phyloP scores from a whole-genome alignment of 2,113 vertebrate species.

The Zapornia atra region DNA sequence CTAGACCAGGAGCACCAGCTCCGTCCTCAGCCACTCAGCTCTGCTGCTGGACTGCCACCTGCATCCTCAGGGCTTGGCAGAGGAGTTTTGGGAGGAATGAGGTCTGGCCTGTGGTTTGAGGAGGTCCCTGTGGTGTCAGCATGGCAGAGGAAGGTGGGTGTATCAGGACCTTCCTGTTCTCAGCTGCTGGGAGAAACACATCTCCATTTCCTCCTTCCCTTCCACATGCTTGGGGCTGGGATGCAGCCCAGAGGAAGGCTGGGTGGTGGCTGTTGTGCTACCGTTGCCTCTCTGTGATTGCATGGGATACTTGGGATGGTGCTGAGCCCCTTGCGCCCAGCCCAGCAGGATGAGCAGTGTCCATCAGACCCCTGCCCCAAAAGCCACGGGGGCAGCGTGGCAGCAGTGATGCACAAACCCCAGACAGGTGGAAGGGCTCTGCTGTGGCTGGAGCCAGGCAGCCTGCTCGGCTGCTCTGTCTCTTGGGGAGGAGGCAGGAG shows the following conservation, averaged over 20 bases:
- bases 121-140: background rate
- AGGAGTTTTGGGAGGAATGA: background rate
- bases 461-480: background rate
- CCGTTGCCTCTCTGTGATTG: background rate
- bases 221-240: background rate
- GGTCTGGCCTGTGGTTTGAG: background rate
- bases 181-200: background rate
- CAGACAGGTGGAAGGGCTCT: background rate
- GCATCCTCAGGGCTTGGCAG: background rate
- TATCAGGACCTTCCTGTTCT: background rate
- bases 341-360: background rate
- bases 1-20: rapidly evolving
- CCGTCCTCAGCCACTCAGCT: background rate
- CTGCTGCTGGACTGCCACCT: rapidly evolving
- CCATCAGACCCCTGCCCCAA: background rate
- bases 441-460: background rate
- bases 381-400: rapidly evolving
- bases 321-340: rapidly evolving
- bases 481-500: background rate
- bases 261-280: background rate
- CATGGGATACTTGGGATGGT: background rate
- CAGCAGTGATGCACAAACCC: background rate
- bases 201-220: background rate
- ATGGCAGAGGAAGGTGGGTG: background rate
- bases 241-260: background rate